phyloP scores from a whole-genome alignment of 2,797 vertebrate species.

The Myiotriccus ornatus region DNA sequence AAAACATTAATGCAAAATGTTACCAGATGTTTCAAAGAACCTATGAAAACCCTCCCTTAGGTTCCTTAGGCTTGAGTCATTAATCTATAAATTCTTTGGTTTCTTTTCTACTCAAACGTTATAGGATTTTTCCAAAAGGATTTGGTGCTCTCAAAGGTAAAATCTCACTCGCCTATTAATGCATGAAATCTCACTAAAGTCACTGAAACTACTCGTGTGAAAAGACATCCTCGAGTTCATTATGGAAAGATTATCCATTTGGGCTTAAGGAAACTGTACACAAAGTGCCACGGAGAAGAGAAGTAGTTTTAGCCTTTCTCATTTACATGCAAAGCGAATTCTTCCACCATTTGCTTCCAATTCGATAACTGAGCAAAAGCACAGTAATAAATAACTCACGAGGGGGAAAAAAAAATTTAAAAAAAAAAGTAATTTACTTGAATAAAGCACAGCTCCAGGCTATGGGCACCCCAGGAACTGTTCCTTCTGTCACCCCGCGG shows the following conservation, averaged over 20 bases:
- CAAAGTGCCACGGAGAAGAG: rapidly evolving
- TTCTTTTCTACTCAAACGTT: slow-evolving; percentile 35
- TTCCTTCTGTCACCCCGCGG: neutral
- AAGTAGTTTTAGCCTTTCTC: neutral
- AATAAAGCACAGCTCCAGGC: slow-evolving; percentile 10
- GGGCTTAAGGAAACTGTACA: slow-evolving; percentile 19
- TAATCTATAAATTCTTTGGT: slow-evolving; percentile 38
- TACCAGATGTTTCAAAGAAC: slow-evolving; percentile 59
- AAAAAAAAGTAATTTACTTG: neutral
- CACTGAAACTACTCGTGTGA: slow-evolving; percentile 12
- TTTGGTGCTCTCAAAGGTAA: slow-evolving; percentile 49
- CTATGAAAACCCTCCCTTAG: slow-evolving; percentile 28
- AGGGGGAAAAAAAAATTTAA: neutral
- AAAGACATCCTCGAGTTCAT: slow-evolving; percentile 37
- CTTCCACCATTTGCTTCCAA: slow-evolving; percentile 46
- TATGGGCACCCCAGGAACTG: rapidly evolving
- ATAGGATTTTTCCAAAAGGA: slow-evolving; percentile 37
- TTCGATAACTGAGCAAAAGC: slow-evolving; percentile 10
- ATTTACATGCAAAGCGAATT: slow-evolving; percentile 46
- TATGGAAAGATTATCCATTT: slow-evolving; percentile 29
- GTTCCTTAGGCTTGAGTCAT: slow-evolving; percentile 20
- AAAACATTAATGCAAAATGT: slow-evolving; percentile 49
- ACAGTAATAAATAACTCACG: slow-evolving; percentile 31
- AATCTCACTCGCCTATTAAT: neutral
- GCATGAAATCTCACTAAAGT: slow-evolving; percentile 44